These are phyloP conservation scores for Malacoctenus gilli DNA, from an alignment of 2,797 vertebrate genomes.

Conservation along the genomic window DNA sequence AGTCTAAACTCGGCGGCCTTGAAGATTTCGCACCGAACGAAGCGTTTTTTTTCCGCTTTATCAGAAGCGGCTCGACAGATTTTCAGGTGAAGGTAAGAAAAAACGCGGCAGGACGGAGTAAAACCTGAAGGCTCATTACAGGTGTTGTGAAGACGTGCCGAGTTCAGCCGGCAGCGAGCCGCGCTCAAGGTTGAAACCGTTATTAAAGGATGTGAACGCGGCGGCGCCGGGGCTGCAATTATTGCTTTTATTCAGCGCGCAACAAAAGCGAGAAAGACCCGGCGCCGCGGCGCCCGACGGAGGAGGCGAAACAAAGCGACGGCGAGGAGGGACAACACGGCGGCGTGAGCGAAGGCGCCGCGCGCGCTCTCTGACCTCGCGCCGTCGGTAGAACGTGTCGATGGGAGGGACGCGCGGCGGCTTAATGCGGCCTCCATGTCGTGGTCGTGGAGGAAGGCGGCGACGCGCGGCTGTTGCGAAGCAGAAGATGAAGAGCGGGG, in stretches of 20 bases:
- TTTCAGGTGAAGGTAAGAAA: not conserved
- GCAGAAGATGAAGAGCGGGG: too few species aligned
- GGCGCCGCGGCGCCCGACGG: not conserved
- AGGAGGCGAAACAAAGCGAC: not conserved
- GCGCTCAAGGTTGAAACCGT: constrained; percentile 16
- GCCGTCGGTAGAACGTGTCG: too few species aligned
- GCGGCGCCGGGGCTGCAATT: not conserved
- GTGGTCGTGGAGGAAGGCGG: too few species aligned
- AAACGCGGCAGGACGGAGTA: not conserved
- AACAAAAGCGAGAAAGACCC: constrained; percentile 4
- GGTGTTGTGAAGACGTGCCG: constrained; percentile 2
- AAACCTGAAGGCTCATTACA: constrained; percentile 1
- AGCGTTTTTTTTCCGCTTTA: too few species aligned
- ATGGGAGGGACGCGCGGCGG: too few species aligned
- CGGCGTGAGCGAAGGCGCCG: not conserved
- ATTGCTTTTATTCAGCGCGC: constrained; percentile 12
- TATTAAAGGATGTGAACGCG: constrained; percentile 8
- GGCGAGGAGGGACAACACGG: not conserved
- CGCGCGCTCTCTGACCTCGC: too few species aligned
- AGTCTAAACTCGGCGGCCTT: too few species aligned
- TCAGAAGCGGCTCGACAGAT: not conserved
- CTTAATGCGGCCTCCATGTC: too few species aligned
- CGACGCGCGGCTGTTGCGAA: too few species aligned
- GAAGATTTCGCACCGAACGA: too few species aligned
- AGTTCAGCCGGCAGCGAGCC: constrained; percentile 2